Conservation (phyloP, 2,797 vertebrate genomes). For the Pantherophis alleghaniensis region DNA sequence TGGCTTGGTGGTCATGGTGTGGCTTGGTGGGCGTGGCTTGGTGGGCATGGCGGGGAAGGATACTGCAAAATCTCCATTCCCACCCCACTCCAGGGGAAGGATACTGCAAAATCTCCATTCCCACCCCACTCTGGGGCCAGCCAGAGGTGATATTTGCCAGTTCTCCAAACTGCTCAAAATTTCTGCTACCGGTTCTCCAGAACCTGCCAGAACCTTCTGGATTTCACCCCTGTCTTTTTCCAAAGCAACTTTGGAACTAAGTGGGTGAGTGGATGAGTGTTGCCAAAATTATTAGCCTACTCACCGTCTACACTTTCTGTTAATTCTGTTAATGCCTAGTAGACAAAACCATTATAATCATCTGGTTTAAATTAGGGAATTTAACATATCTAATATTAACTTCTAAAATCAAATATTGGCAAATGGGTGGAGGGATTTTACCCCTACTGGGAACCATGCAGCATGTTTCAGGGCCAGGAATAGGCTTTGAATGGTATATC, state of each 20-base stretch:
- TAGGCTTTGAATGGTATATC: not conserved
- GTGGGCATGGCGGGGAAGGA: too few species aligned
- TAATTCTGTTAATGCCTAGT: too few species aligned
- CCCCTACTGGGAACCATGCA: not conserved
- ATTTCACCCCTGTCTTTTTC: not conserved
- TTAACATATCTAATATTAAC: not conserved
- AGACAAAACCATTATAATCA: not conserved
- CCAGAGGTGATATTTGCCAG: too few species aligned
- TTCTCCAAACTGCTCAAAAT: too few species aligned
- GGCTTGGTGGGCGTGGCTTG: too few species aligned
- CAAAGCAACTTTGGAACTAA: not conserved
- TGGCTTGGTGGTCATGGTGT: too few species aligned
- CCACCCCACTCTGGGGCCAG: too few species aligned
- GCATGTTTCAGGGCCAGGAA: not conserved
- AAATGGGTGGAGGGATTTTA: not conserved
- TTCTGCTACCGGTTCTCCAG: too few species aligned
- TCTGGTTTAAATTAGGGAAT: not conserved
- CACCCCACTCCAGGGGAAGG: too few species aligned
- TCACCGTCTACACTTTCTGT: not conserved
- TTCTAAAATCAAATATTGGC: not conserved
- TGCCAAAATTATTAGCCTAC: not conserved
- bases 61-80: too few species aligned
- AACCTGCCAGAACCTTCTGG: too few species aligned
- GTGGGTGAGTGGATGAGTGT: not conserved
- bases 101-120: too few species aligned